Conservation (phyloP, 2,888 invertebrate genomes). For the Shargacucullia verbasci region DNA sequence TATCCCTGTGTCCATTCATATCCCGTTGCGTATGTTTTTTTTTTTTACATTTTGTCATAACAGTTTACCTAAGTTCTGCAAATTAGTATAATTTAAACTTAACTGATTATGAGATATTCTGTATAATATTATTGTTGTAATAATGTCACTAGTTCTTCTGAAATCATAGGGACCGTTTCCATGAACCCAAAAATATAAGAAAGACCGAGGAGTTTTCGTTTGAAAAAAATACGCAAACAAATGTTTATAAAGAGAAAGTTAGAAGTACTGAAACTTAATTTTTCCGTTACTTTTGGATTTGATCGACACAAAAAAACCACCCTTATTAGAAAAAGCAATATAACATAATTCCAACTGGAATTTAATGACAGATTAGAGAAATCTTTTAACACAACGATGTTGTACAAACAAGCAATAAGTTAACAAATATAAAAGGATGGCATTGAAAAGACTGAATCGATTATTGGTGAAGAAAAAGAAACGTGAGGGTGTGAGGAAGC, state of each 20-base stretch:
- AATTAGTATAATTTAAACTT: too few species aligned
- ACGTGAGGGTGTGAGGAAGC: slow-evolving; percentile 54
- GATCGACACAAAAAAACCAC: not conserved
- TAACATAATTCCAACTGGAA: slow-evolving; percentile 30
- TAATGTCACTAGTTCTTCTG: too few species aligned
- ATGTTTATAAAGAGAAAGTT: not conserved
- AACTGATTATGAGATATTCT: too few species aligned
- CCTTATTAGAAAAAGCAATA: not conserved
- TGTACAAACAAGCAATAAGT: slow-evolving; percentile 53
- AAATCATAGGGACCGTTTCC: too few species aligned
- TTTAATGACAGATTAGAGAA: slow-evolving; percentile 38
- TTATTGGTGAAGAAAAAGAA: slow-evolving; percentile 82
- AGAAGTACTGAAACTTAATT: not conserved
- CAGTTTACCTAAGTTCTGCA: too few species aligned
- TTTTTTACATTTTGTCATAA: too few species aligned
- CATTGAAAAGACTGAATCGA: slow-evolving; percentile 85
- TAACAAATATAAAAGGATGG: slow-evolving; percentile 75
- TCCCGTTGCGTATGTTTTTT: too few species aligned
- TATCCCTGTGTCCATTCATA: too few species aligned
- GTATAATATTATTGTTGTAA: too few species aligned
- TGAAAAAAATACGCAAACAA: too few species aligned
- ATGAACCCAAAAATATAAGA: too few species aligned
- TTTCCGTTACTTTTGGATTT: not conserved
- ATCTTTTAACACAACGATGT: slow-evolving; percentile 44
- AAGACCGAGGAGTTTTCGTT: too few species aligned